phyloP scores from a whole-genome alignment of 2,797 vertebrate genomes.

The Pipistrellus pipistrellus region DNA sequence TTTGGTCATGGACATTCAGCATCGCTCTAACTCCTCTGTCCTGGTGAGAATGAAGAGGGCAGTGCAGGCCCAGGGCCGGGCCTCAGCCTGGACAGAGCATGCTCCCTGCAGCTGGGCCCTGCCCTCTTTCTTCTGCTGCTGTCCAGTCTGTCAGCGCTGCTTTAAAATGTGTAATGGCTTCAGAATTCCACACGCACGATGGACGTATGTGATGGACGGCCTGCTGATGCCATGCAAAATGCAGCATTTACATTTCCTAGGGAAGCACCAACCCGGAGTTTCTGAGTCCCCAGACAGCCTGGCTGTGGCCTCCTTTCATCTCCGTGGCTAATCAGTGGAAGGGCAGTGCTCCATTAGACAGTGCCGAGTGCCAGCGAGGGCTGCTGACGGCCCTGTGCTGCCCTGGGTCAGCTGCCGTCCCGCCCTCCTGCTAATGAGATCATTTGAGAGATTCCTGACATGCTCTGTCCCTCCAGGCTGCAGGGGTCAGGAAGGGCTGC shows the following conservation, averaged over 20 bases:
- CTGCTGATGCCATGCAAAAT: fast-evolving
- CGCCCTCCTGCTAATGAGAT: conserved; percentile 20
- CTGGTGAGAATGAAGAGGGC: no score
- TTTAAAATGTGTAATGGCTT: background rate
- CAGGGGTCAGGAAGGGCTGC: background rate
- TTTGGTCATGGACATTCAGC: no score
- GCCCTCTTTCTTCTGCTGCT: no score
- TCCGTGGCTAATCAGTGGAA: background rate
- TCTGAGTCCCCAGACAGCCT: background rate
- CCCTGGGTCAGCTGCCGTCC: fast-evolving
- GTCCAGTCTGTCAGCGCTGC: no score
- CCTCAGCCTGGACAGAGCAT: no score
- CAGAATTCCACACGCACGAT: background rate
- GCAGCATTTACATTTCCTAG: background rate
- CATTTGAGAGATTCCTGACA: background rate
- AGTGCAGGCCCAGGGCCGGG: no score
- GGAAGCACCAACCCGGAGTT: background rate
- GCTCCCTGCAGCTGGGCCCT: no score
- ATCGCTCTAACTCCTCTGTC: no score
- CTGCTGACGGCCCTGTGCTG: background rate
- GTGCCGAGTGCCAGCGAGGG: background rate
- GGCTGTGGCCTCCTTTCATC: background rate
- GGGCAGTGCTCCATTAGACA: background rate
- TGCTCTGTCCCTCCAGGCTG: background rate
- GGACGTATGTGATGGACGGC: background rate